Percentiles rank a stretch among this genome's conserved stretches.
Conservation (phyloP, 2,113 vertebrate genomes). For the Lates calcarifer region DNA sequence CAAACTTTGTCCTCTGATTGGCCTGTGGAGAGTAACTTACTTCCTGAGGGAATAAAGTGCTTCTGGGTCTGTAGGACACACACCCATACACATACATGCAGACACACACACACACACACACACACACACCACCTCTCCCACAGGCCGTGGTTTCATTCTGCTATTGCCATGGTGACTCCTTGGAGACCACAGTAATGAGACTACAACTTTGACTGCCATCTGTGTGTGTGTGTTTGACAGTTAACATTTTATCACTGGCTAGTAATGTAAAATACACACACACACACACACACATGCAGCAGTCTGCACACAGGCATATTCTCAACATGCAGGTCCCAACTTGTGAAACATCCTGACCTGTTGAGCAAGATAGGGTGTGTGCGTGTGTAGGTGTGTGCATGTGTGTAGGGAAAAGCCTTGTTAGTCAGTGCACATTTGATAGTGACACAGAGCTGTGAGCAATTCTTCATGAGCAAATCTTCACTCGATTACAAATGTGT, state of each 20-base stretch:
- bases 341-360: slow-evolving; percentile 77
- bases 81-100: background rate
- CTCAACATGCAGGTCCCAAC: slow-evolving; percentile 63
- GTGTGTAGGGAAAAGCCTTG: background rate
- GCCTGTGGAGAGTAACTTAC: slow-evolving; percentile 68
- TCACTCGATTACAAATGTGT: slow-evolving; percentile 36
- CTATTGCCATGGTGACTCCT: slow-evolving; percentile 74
- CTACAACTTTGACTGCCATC: slow-evolving; percentile 53
- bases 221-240: slow-evolving; percentile 44
- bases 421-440: background rate
- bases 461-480: slow-evolving; percentile 7
- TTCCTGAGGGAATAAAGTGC: slow-evolving; percentile 68
- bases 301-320: slow-evolving; percentile 36
- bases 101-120: slow-evolving; percentile 32
- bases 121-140: slow-evolving; percentile 64
- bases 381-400: slow-evolving; percentile 23
- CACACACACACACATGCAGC: background rate
- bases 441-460: slow-evolving; percentile 10
- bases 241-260: slow-evolving; percentile 47
- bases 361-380: slow-evolving; percentile 68
- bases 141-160: slow-evolving; percentile 80
- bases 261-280: slow-evolving; percentile 19
- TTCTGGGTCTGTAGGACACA: slow-evolving; percentile 74
- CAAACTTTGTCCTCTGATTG: slow-evolving; percentile 68
- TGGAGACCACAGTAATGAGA: slow-evolving; percentile 73